Conservation (phyloP, 2,113 vertebrate genomes). For the Pterocles orientalis region DNA sequence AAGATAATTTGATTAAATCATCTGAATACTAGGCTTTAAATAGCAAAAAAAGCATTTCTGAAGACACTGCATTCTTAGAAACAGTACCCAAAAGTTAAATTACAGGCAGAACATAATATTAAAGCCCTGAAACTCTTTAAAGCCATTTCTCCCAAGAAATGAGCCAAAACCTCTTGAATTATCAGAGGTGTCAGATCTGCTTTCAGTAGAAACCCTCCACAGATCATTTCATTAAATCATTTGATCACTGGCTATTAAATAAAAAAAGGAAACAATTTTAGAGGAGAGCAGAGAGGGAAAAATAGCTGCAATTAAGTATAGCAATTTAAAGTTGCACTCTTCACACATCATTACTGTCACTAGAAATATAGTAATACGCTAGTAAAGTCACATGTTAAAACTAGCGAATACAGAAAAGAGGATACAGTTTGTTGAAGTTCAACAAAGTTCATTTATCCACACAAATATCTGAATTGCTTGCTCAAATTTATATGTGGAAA, state of each 20-base stretch:
- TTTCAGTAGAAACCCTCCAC: neutral
- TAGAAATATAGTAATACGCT: neutral
- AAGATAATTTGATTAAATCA: neutral
- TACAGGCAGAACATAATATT: neutral
- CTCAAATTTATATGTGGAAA: neutral
- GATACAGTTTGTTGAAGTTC: neutral
- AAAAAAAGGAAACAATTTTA: slow-evolving; percentile 43
- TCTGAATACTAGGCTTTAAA: neutral
- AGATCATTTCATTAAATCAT: slow-evolving; percentile 47
- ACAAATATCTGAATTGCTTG: neutral
- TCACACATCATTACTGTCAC: slow-evolving; percentile 41
- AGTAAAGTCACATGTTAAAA: neutral
- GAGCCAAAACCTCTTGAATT: slow-evolving; percentile 1
- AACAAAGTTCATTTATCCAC: neutral
- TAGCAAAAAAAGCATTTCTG: neutral
- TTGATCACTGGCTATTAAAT: slow-evolving; percentile 43
- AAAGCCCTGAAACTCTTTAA: neutral
- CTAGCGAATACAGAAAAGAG: neutral
- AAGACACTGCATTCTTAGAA: neutral
- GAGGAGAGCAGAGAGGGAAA: slow-evolving; percentile 12
- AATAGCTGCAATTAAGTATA: slow-evolving; percentile 20
- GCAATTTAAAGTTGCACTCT: slow-evolving; percentile 34
- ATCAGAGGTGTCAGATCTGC: slow-evolving; percentile 4
- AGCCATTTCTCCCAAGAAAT: slow-evolving; percentile 33
- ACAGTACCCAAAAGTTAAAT: neutral